These are phyloP conservation scores for Zaprionus bogoriensis DNA, from an alignment of 2,888 invertebrate species.

Conservation along the genomic window DNA sequence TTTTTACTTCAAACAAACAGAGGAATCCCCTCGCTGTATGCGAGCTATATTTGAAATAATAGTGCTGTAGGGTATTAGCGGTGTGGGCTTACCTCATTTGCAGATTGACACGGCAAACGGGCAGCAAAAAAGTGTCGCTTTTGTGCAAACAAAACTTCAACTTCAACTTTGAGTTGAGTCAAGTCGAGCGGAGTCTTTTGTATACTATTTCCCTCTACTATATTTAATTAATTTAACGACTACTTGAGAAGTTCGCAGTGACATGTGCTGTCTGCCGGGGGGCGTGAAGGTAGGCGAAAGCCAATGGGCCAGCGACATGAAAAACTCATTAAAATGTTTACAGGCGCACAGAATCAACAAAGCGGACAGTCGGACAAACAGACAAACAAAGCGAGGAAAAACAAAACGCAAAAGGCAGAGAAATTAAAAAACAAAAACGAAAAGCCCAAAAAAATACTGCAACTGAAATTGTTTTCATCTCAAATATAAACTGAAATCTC, in stretches of 20 bases:
- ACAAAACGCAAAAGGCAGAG: constrained; percentile 28
- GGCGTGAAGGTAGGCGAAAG: constrained; percentile 20
- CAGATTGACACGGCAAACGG: constrained; percentile 4
- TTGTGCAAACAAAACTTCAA: constrained; percentile 57
- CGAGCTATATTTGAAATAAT: no score
- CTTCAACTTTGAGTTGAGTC: constrained; percentile 27
- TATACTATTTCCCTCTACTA: constrained; percentile 56
- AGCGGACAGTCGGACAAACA: constrained; percentile 43
- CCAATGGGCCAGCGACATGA: constrained; percentile 66
- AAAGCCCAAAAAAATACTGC: constrained; percentile 37
- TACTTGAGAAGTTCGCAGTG: constrained; percentile 78
- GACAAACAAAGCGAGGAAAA: constrained; percentile 21
- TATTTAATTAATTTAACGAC: constrained; percentile 80
- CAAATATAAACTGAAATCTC: constrained; percentile 58
- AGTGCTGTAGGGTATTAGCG: background rate
- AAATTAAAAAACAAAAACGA: constrained; percentile 22
- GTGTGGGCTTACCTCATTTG: constrained; percentile 2
- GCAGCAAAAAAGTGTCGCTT: constrained; percentile 27
- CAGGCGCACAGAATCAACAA: constrained; percentile 69
- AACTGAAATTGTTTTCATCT: constrained; percentile 67
- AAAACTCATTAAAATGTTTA: constrained; percentile 80
- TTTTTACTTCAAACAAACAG: no score
- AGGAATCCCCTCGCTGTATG: no score
- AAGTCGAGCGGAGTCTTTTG: no score
- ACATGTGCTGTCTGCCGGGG: constrained; percentile 30